Evolutionary conservation across 2,797 vertebrate genomes (phyloP), one percentile per base, ranked within the genome.

Genomic region (Typhlichthys eigenmanni): DNA sequence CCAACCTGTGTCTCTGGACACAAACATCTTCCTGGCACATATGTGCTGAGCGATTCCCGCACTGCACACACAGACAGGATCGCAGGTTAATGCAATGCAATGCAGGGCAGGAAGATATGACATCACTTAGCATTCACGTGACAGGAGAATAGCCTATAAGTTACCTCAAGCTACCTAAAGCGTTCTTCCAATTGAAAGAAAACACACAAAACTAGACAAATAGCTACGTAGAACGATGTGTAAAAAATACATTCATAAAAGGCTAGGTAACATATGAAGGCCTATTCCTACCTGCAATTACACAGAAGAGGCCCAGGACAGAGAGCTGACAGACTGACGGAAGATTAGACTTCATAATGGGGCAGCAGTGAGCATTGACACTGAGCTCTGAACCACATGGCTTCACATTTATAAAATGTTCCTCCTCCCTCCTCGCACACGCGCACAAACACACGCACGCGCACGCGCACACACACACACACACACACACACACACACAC

Each of bases 11-110:
- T 73, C 0, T 54, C 0, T 1, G 60, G 79, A 78, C 93, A 94
- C 58, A 63, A 0, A 70, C 93, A 94, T 76, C 92, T 87, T n/a
- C 82, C 87, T 0, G 92, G 91, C 29, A 93, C 68, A 74, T 81
- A 80, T 1, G 75, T 69, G 53, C 82, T 43, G 2, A 76, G 72
- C 51, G 74, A 77, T 46, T 65, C 52, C 4, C 62, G 78, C 66
- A 79, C 92, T 93, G 82, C 64, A 68, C 47, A 84, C 9, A 78
- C 51, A 53, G 81, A 79, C 47, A 69, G 53, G 77, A 81, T 77
- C 72, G 79, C 12, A 64, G 48, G 53, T 72, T 69, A 63, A 75
- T 24, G 74, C 56, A 68, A 64, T 24, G 46, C 17, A 24, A 64
- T 24, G 46, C 17, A 24, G 47, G 4, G 10, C 51, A 55, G 38